Conservation (phyloP, 2,797 vertebrate species). For the Tiaroga cobitis region DNA sequence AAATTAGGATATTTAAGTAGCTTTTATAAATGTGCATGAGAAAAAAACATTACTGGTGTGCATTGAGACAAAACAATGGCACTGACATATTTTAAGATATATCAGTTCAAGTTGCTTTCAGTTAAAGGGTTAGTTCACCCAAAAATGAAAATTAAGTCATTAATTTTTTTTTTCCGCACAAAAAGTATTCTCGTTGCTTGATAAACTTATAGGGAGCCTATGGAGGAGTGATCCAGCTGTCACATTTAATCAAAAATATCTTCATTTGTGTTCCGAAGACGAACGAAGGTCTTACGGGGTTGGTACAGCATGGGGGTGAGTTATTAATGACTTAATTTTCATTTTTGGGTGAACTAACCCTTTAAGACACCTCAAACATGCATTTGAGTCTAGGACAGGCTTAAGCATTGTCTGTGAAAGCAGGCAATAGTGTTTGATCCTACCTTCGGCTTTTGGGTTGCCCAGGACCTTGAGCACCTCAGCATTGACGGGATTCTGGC, state of each 20-base stretch:
- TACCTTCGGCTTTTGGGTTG: slow-evolving; percentile 93
- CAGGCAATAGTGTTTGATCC: slow-evolving; percentile 53
- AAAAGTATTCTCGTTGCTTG: no score
- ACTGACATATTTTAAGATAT: background rate
- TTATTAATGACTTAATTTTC: no score
- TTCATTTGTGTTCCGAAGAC: no score
- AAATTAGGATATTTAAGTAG: background rate
- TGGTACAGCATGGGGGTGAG: no score
- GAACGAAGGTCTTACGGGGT: no score
- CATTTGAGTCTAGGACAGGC: background rate
- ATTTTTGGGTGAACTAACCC: no score
- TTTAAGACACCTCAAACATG: background rate
- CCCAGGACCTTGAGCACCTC: slow-evolving; percentile 96
- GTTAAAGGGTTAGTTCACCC: no score
- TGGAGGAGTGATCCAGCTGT: no score
- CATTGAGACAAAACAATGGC: background rate
- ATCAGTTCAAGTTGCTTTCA: background rate
- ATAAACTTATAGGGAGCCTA: no score
- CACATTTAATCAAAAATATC: no score
- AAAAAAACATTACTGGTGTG: background rate
- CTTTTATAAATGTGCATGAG: background rate
- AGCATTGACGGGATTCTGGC: slow-evolving; percentile 94
- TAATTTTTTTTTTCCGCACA: no score
- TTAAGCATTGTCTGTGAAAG: background rate
- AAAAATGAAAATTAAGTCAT: no score